A percentile compares a stretch with the other conserved stretches of the same genome.
These are phyloP conservation scores for Nemopilema nomurai DNA, from an alignment of 30 jellyfish, hydroid and myxozoan species.

Conservation along the genomic window DNA sequence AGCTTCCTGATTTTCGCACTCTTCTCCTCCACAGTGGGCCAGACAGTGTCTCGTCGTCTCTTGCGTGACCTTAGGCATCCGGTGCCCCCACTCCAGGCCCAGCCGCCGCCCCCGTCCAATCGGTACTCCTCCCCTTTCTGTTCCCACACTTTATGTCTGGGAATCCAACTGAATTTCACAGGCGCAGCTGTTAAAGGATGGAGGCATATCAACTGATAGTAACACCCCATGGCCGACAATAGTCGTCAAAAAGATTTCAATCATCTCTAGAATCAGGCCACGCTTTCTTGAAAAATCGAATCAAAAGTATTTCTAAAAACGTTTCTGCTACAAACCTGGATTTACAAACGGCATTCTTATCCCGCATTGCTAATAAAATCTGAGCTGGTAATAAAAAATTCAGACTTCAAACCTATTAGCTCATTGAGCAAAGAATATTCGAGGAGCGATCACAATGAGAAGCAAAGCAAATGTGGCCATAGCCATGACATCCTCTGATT, in stretches of 20 bases:
- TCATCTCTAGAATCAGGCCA: too few species aligned
- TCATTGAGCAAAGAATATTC: background rate
- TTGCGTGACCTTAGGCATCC: slow-evolving; percentile 47
- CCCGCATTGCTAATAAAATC: background rate
- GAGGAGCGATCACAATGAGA: background rate
- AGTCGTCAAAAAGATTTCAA: too few species aligned
- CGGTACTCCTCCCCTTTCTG: slow-evolving; percentile 95
- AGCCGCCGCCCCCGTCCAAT: slow-evolving; percentile 87
- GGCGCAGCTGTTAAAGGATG: slow-evolving; percentile 62
- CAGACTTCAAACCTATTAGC: background rate
- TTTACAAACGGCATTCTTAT: too few species aligned
- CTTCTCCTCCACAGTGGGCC: slow-evolving; percentile 59
- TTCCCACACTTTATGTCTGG: slow-evolving; percentile 91
- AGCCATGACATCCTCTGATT: background rate
- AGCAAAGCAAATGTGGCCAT: background rate
- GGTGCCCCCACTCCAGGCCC: slow-evolving; percentile 78
- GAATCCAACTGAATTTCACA: slow-evolving; percentile 94
- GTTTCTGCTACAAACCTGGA: too few species aligned
- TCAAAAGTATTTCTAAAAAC: too few species aligned
- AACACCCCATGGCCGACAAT: too few species aligned
- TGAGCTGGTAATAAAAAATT: background rate
- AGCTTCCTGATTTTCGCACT: slow-evolving; percentile 38
- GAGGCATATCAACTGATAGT: background rate
- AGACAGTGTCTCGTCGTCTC: slow-evolving; percentile 42
- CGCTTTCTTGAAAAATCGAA: too few species aligned